Percentiles rank a stretch among this genome's conserved stretches.
Evolutionary conservation across 2,797 vertebrate genomes (phyloP).

Genomic region (Vespertilio murinus): DNA sequence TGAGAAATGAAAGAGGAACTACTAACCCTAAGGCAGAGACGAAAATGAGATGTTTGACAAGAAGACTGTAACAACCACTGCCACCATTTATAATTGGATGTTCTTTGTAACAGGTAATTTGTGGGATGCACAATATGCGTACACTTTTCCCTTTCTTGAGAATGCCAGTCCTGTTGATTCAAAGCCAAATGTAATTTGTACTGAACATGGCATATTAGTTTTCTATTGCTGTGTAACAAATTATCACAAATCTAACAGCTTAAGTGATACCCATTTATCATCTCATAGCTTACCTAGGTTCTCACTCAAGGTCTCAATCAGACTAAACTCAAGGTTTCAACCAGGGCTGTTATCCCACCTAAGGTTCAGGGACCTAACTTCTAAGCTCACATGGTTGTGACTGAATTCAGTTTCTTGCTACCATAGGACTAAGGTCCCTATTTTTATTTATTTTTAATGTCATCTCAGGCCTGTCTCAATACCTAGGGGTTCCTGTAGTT

Average conservation of each 20-base stretch:
- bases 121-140: slow-evolving; percentile 7
- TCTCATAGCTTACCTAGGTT: not conserved
- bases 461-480: not conserved
- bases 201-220: not conserved
- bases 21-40: slow-evolving; percentile 19
- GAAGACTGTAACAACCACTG: slow-evolving; percentile 43
- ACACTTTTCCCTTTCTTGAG: slow-evolving; percentile 18
- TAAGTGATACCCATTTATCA: not conserved
- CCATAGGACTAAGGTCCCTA: not conserved
- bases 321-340: not conserved
- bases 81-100: slow-evolving; percentile 64
- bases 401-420: not conserved
- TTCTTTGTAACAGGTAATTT: slow-evolving; percentile 59
- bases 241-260: not conserved
- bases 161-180: not conserved
- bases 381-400: not conserved
- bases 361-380: not conserved
- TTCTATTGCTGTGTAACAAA: not conserved
- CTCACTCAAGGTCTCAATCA: not conserved
- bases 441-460: not conserved
- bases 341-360: not conserved
- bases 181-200: not conserved
- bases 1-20: slow-evolving; percentile 55
- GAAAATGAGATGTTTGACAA: slow-evolving; percentile 70
- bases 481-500: not conserved